These are phyloP conservation scores for Saguinus midas DNA, from an alignment of 2,113 vertebrate genomes.

Conservation along the genomic window DNA sequence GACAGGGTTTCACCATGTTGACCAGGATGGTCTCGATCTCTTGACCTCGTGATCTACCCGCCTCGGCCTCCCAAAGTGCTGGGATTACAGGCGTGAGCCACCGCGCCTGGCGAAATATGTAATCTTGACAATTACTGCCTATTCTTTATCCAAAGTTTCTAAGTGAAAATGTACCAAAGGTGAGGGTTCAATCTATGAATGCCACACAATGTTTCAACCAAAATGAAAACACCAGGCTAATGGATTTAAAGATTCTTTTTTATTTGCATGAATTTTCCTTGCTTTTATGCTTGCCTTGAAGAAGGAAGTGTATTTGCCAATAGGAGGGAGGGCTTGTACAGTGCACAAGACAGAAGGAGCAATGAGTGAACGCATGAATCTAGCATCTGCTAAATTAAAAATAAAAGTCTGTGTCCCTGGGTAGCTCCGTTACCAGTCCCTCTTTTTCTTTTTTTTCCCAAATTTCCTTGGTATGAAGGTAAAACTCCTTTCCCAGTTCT, in stretches of 20 bases:
- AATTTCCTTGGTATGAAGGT: not conserved
- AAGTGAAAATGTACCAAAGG: not conserved
- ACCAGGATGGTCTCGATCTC: too few relatives aligned
- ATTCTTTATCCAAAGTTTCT: not conserved
- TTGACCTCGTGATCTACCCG: too few relatives aligned
- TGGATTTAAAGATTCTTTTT: not conserved
- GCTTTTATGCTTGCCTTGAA: not conserved
- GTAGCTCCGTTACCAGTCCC: not conserved
- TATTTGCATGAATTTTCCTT: not conserved
- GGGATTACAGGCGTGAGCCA: too few relatives aligned
- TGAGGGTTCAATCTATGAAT: not conserved
- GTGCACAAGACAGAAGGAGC: not conserved
- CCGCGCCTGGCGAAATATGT: not conserved
- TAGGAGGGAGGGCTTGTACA: not conserved
- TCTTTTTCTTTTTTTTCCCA: not conserved
- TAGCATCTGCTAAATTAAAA: slow-evolving; percentile 39
- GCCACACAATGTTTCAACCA: not conserved
- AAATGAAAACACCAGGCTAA: not conserved
- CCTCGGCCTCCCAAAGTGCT: too few relatives aligned
- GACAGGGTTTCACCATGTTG: too few relatives aligned
- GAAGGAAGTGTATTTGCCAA: not conserved
- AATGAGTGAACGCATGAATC: not conserved
- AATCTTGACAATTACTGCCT: not conserved
- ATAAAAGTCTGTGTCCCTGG: slow-evolving; percentile 23
- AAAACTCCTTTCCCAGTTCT: not conserved